Percentiles rank a stretch among this genome's conserved stretches.
These are phyloP conservation scores for Meloidogyne floridensis DNA, from an alignment of 1,140 invertebrate species.

Conservation along the genomic window DNA sequence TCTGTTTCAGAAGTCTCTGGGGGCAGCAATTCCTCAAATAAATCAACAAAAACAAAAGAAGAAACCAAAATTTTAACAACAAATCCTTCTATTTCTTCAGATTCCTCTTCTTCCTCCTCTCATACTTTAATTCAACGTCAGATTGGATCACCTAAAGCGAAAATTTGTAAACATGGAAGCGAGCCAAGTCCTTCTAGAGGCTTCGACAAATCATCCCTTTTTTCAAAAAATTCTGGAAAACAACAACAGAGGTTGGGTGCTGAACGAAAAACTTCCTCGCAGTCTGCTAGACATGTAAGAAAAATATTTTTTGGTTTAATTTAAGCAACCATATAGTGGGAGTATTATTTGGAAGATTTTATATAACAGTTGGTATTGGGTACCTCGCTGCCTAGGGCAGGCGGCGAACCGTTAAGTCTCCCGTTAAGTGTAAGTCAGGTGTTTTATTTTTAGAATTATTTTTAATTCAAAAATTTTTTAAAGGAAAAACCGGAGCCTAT, in stretches of 20 bases:
- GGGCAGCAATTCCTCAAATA: background rate
- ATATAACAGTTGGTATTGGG: too few species aligned
- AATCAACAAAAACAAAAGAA: conserved; percentile 4
- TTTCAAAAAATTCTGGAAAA: background rate
- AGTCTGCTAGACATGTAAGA: background rate
- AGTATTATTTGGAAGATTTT: too few species aligned
- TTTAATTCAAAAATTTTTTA: background rate
- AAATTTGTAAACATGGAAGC: background rate
- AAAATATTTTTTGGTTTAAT: background rate
- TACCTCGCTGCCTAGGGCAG: too few species aligned
- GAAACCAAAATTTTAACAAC: conserved; percentile 2
- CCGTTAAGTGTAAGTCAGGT: too few species aligned
- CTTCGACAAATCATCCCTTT: background rate
- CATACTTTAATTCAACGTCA: conserved; percentile 5
- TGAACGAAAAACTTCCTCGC: background rate
- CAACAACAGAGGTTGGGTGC: background rate
- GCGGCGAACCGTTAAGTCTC: too few species aligned
- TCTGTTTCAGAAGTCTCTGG: conserved; percentile 38
- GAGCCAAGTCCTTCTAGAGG: background rate
- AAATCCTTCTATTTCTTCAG: conserved; percentile 7
- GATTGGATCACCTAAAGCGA: background rate
- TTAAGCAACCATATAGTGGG: too few species aligned
- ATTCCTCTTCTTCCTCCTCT: conserved; percentile 13
- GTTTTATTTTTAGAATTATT: too few species aligned
- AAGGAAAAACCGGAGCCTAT: background rate